Evolutionary conservation across 92 coral and sea anemone genomes (phyloP).

Genomic region (Ricordea florida): DNA sequence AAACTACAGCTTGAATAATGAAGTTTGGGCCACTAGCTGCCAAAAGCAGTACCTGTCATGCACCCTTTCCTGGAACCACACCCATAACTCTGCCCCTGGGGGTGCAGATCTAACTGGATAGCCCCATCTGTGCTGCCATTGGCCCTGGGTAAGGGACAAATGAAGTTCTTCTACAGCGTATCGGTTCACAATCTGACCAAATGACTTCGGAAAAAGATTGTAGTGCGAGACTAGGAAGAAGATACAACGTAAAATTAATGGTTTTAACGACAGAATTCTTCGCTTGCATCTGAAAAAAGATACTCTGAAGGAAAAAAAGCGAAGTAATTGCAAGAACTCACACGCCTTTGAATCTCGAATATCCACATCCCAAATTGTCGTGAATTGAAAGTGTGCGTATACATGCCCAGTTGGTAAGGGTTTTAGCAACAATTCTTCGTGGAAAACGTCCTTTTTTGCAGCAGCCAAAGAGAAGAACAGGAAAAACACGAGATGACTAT

Average conservation of each 20-base stretch:
- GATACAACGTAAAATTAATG: not conserved
- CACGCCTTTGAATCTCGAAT: conserved; percentile 67
- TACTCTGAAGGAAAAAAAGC: not conserved
- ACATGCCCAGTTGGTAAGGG: conserved; percentile 92
- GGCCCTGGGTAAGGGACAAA: conserved; percentile 93
- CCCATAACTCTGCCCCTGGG: conserved; percentile 99
- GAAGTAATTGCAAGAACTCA: conserved; percentile 29
- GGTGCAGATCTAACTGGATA: conserved; percentile 89
- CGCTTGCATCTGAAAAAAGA: not conserved
- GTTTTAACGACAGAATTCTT: not conserved
- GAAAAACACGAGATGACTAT: not conserved
- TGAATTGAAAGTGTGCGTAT: conserved; percentile 90
- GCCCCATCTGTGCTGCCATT: conserved; percentile 95
- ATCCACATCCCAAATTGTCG: conserved; percentile 90
- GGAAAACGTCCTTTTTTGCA: conserved; percentile 78
- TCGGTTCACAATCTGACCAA: conserved; percentile 90
- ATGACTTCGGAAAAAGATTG: conserved; percentile 91
- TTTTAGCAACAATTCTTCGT: conserved; percentile 88
- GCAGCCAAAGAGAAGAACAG: conserved; percentile 3
- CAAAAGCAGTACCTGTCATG: conserved; percentile 72
- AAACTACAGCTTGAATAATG: too few relatives aligned
- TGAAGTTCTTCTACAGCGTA: conserved; percentile 95
- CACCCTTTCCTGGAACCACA: conserved; percentile 92
- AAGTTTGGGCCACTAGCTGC: too few relatives aligned
- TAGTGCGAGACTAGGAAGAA: conserved; percentile 80